A percentile compares a stretch with the other conserved stretches of the same genome.
These are phyloP conservation scores for Leptinotarsa texana DNA, from an alignment of 1,140 invertebrate species.

Conservation along the genomic window DNA sequence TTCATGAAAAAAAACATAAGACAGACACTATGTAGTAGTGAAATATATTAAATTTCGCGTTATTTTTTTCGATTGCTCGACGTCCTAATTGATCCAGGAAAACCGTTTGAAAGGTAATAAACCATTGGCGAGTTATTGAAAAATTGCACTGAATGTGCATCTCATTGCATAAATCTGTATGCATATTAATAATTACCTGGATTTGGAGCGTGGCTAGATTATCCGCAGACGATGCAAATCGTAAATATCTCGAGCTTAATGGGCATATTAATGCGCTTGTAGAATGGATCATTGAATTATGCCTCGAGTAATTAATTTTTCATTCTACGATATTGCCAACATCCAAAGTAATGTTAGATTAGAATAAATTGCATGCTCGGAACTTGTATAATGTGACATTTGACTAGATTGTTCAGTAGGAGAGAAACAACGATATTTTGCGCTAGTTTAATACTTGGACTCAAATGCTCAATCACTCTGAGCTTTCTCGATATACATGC, in stretches of 20 bases:
- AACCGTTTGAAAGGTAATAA: conserved; percentile 2
- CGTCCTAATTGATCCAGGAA: background rate
- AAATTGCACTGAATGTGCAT: background rate
- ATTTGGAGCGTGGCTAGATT: background rate
- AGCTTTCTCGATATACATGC: no score
- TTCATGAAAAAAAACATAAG: no score
- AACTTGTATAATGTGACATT: conserved; percentile 6
- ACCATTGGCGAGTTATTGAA: background rate
- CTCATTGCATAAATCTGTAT: conserved; percentile 13
- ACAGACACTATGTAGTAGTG: no score
- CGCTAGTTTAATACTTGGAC: background rate
- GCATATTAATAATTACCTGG: conserved; percentile 8
- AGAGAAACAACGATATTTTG: background rate
- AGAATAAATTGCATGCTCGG: background rate
- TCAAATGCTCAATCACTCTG: no score
- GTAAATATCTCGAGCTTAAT: conserved; percentile 30
- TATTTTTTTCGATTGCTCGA: no score
- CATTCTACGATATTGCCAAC: conserved; percentile 12
- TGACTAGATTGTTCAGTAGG: background rate
- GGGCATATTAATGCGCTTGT: conserved; percentile 15
- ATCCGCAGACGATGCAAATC: conserved; percentile 16
- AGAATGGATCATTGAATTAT: conserved; percentile 21
- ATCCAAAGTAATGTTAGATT: conserved; percentile 17
- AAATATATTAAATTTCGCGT: no score
- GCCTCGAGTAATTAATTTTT: conserved; percentile 20